Evolutionary conservation across 30 jellyfish, hydroid and myxozoan genomes (phyloP).

Genomic region (Aurelia aurita): DNA sequence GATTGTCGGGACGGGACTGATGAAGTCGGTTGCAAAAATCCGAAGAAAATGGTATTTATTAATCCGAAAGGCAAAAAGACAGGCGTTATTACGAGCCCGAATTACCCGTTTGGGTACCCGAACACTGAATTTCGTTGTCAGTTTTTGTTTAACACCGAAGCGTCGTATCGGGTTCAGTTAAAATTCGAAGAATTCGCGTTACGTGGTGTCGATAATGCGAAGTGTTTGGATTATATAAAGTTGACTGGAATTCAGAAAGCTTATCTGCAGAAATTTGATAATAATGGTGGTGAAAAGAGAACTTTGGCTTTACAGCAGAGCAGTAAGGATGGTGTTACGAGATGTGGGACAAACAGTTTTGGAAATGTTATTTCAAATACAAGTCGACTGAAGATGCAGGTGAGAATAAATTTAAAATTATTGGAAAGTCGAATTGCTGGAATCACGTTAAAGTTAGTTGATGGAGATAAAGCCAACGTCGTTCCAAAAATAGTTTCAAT

Average conservation of each 20-base stretch:
- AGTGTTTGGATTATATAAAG: conserved; percentile 36
- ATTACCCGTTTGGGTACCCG: conserved; percentile 59
- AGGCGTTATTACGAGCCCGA: conserved; percentile 71
- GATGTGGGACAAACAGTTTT: conserved; percentile 6
- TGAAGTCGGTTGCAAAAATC: conserved; percentile 66
- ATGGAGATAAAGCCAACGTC: too few species aligned
- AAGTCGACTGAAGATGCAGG: conserved; percentile 35
- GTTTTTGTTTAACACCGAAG: conserved; percentile 22
- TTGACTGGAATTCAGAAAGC: conserved; percentile 15
- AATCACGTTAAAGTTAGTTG: too few species aligned
- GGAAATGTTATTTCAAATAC: conserved; percentile 7
- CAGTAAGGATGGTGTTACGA: not conserved
- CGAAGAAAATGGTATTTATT: conserved; percentile 30
- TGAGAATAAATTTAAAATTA: too few species aligned
- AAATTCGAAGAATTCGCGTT: conserved; percentile 58
- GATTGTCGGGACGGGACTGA: conserved; percentile 78
- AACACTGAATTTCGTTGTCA: conserved; percentile 35
- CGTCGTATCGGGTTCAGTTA: conserved; percentile 23
- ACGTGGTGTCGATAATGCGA: conserved; percentile 6
- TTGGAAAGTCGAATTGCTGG: too few species aligned
- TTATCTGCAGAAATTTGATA: conserved; percentile 5
- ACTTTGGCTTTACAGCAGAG: not conserved
- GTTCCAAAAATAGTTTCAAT: too few species aligned
- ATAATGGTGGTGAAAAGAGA: not conserved
- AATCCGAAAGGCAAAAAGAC: conserved; percentile 22